Conservation (phyloP, 2,888 invertebrate species). For the Ischnura elegans region DNA sequence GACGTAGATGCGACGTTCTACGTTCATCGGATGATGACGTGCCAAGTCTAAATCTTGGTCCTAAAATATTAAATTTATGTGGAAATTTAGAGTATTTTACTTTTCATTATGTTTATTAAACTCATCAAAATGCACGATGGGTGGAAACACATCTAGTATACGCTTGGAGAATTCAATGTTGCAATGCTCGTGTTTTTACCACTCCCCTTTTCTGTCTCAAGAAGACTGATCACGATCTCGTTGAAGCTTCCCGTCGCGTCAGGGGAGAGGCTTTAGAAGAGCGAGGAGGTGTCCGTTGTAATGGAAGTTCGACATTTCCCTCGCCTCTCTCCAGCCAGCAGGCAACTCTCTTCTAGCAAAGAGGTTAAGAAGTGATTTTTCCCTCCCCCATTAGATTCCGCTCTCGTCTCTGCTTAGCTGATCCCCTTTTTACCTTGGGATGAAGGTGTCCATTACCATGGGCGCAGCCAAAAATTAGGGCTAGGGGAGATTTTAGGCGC, state of each 20-base stretch:
- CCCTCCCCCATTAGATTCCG: neutral
- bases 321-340: neutral
- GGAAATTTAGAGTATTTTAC: no score
- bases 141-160: no score
- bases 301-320: neutral
- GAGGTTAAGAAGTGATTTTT: conserved; percentile 13
- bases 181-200: neutral
- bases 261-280: neutral
- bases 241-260: neutral
- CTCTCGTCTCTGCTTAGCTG: no score
- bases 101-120: no score
- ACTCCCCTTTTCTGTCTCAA: neutral
- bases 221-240: neutral
- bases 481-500: no score
- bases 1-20: no score
- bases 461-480: no score
- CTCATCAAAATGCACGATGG: no score
- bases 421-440: neutral
- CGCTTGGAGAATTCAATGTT: no score
- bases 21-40: no score
- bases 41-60: no score
- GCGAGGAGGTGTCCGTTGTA: neutral
- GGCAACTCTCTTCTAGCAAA: neutral
- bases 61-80: no score
- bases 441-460: neutral